Conservation (phyloP, 2,888 invertebrate species). For the Protonemura montana region DNA sequence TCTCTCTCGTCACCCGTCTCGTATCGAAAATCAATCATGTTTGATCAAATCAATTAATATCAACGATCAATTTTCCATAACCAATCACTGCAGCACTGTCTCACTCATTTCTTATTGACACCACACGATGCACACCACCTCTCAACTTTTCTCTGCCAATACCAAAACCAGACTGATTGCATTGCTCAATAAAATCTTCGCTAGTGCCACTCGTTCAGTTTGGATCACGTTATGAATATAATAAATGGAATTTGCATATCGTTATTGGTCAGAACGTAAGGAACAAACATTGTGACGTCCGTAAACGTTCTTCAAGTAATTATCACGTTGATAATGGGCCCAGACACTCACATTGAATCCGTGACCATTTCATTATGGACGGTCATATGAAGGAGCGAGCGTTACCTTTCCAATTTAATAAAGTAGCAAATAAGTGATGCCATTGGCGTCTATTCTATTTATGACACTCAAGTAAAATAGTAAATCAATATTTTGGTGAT, state of each 20-base stretch:
- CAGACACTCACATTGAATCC: conserved; percentile 1
- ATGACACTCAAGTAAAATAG: not conserved
- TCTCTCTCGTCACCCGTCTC: not conserved
- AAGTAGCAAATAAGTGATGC: not conserved
- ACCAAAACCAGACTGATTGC: not conserved
- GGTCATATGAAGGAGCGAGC: not conserved
- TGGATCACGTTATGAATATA: conserved; percentile 29
- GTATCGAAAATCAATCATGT: not conserved
- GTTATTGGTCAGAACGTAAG: not conserved
- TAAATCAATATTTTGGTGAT: conserved; percentile 12
- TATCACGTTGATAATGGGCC: conserved; percentile 7
- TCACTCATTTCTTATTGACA: not conserved
- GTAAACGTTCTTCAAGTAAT: not conserved
- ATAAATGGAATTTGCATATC: conserved; percentile 16
- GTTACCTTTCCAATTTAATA: not conserved
- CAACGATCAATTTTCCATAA: not conserved
- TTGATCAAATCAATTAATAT: not conserved
- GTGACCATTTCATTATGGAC: not conserved
- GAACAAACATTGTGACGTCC: not conserved
- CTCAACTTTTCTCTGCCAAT: not conserved
- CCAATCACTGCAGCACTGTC: not conserved
- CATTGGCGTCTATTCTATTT: not conserved
- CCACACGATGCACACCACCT: not conserved
- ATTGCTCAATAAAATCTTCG: not conserved
- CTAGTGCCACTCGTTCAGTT: not conserved